Base-by-base conservation (phyloP, 2,113 vertebrate genomes). In the Poeciliopsis occidentalis region DNA sequence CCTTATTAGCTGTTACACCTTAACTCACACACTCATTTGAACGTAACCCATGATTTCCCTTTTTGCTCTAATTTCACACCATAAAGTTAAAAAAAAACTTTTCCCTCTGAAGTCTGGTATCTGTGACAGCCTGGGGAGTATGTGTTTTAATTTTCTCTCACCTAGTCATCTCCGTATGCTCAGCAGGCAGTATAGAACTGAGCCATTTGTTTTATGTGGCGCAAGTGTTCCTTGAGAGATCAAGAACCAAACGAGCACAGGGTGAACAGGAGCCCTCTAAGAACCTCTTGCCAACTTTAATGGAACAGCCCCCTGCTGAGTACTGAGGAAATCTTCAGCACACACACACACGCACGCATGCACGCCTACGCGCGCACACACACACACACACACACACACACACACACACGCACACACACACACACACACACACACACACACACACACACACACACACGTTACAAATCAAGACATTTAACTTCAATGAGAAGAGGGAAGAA, bases 241-340 rank as follows among this genome's bases (percentile, higher is more conserved):
- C 91, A 94, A 94, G 92, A 92, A 88, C 73, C 88, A 85, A 90
- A 88, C 57, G 83, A 88, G 85, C 76, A 67, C 78, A 67, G 73
- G 85, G 79, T 86, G 91, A 92, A 90, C 81, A 85, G 86, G 88
- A 88, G 80, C 73, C 76, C 84, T 71, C 51, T 41, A 67, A 88
- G 89, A 91, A 82, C 71, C 87, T 84, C 83, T 78, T 74, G 74
- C 85, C 85, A 91, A 92, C 88, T 90, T 86, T 92, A 93, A 93
- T 92, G 85, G 88, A 90, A 83, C 31, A 80, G 37, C 75, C 85
- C 73, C 90, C 91, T 65, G 87, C 91, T 88, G 90, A 91, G 86
- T 80, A 91, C 85, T 88, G 81, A 92, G 71, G 83, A 90, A 75
- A 71, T 75, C 61, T 83, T 51, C 29, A 19, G 19, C 63, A 54